Conservation (phyloP, 2,888 invertebrate species). For the Thereva nobilitata region DNA sequence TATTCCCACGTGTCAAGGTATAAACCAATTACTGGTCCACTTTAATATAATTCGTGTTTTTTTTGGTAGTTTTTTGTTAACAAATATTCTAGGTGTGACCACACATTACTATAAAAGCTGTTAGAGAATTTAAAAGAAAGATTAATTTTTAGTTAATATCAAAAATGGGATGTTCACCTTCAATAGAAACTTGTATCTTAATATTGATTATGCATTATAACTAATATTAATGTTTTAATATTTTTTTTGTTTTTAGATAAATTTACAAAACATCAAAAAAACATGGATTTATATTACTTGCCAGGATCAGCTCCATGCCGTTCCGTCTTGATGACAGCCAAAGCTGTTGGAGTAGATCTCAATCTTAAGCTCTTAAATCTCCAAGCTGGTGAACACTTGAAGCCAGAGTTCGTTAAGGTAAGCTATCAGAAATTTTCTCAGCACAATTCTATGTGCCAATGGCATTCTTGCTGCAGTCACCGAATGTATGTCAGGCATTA, state of each 20-base stretch:
- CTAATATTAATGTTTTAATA: background rate
- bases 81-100: background rate
- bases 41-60: too few species aligned
- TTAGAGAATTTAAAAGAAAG: background rate
- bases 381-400: constrained; percentile 67
- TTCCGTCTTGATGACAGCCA: constrained; percentile 67
- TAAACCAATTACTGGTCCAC: too few species aligned
- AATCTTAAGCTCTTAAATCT: constrained; percentile 67
- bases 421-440: background rate
- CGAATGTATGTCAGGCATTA: too few species aligned
- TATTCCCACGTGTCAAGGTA: too few species aligned
- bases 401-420: constrained; percentile 72
- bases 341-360: constrained; percentile 67
- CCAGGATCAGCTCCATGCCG: constrained; percentile 71
- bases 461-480: too few species aligned
- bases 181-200: constrained; percentile 1
- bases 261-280: constrained; percentile 23
- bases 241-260: constrained; percentile 1
- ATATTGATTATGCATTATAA: background rate
- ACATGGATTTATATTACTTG: constrained; percentile 68
- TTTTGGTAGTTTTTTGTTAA: background rate
- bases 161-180: constrained; percentile 32
- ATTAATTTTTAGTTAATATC: background rate
- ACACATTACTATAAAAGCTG: too few species aligned
- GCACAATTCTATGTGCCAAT: too few species aligned